phyloP scores from a whole-genome alignment of 2,797 vertebrate species.

The Rachycentron canadum region DNA sequence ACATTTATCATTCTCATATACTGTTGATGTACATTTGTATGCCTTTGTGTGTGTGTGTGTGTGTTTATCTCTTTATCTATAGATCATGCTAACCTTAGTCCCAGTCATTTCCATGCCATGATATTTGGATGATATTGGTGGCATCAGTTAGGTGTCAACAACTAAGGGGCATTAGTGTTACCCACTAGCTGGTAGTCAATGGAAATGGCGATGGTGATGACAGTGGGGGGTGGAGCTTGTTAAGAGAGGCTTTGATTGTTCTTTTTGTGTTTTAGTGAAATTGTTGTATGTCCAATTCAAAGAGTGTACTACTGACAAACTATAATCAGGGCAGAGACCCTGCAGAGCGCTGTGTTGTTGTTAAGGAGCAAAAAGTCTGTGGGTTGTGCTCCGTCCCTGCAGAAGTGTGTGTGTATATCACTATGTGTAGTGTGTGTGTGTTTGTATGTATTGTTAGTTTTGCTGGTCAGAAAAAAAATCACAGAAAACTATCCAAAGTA shows the following conservation, averaged over 20 bases:
- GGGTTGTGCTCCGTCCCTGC: background rate
- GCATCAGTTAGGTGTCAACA: background rate
- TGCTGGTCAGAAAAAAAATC: slow-evolving; percentile 3
- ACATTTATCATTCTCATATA: background rate
- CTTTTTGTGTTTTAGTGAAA: background rate
- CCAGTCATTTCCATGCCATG: background rate
- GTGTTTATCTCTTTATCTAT: background rate
- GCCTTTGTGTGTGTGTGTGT: background rate
- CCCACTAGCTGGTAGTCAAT: background rate
- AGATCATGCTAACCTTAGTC: background rate
- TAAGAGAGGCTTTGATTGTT: background rate
- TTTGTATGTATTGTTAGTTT: background rate
- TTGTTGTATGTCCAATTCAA: slow-evolving; percentile 2
- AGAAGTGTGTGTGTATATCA: background rate
- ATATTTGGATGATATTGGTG: background rate
- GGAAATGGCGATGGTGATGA: background rate
- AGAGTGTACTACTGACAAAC: background rate
- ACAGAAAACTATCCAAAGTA: background rate
- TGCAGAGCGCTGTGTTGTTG: slow-evolving; percentile 15
- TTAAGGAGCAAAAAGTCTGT: background rate
- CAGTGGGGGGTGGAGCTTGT: background rate
- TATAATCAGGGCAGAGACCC: background rate
- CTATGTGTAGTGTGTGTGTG: background rate
- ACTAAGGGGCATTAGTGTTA: background rate
- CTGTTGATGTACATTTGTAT: background rate